Base-by-base conservation (phyloP, 2,113 vertebrate genomes). In the Serinus canaria region DNA sequence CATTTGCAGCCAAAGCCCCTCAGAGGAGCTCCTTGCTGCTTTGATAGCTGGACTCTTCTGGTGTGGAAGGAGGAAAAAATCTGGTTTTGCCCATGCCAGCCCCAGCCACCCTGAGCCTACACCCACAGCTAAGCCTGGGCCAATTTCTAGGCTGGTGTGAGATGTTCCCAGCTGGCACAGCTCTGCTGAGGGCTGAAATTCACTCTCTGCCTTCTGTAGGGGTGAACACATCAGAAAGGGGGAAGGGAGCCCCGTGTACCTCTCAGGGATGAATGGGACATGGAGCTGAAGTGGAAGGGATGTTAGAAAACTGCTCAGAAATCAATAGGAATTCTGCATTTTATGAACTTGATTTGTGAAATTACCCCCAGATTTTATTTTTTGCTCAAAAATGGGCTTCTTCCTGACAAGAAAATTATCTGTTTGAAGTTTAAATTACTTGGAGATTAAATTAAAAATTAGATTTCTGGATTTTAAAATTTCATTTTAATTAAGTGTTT, bases 361-460 rank as follows among this genome's bases (percentile, higher is more conserved):
- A 89, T 83, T 83, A 50, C 15, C 15, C 15, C 7, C 33, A 73
- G 35, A 69, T 89, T 91, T 89, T 60, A 56, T 64, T 93, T 90
- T 89, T 81, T 20, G 20, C 75, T 81, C 23, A 80, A 80, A 95
- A 92, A 74, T 30, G 5, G 16, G 6, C 44, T 88, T 18, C n/a
- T 62, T 94, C 37, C n/a, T 95, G 60, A 87, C 76, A 78, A 91
- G 76, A 87, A 73, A 91, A 70, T 76, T 49, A 60, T 73, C 67
- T 76, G n/a, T 88, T 81, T 89, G 72, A 93, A 86, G 43, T 63
- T 82, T 70, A 80, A 94, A 87, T 73, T 12, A 37, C 41, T 66
- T 79, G 22, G 53, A 86, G 46, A 76, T 88, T 56, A 86, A 87
- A 59, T 33, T 60, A 60, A 81, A 75, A 68, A 79, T 64, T 86